Conservation (phyloP, 2,888 invertebrate species). For the Acrobasis consociella region DNA sequence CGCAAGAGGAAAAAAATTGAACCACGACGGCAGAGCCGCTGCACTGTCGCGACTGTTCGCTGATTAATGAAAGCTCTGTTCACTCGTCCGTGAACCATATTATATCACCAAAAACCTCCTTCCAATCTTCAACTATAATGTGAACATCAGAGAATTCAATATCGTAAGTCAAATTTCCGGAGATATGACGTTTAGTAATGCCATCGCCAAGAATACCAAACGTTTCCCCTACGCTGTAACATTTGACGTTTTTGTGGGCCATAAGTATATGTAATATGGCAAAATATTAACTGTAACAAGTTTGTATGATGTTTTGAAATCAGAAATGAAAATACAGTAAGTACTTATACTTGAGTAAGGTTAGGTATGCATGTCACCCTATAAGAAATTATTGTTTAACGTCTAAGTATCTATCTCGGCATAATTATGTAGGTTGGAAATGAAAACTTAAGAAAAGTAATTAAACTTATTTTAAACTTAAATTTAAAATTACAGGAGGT, state of each 20-base stretch:
- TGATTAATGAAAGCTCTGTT: slow-evolving; percentile 79
- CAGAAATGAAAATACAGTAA: neutral
- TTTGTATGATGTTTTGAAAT: slow-evolving; percentile 36
- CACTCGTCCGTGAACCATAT: slow-evolving; percentile 64
- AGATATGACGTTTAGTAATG: slow-evolving; percentile 35
- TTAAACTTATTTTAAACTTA: too few species aligned
- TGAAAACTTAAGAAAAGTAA: too few species aligned
- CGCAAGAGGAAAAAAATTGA: slow-evolving; percentile 78
- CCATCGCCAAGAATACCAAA: slow-evolving; percentile 71
- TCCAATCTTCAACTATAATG: slow-evolving; percentile 31
- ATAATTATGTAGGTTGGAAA: too few species aligned
- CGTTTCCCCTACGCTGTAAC: slow-evolving; percentile 80
- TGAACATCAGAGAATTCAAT: slow-evolving; percentile 16
- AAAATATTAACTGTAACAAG: slow-evolving; percentile 66
- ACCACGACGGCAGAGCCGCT: slow-evolving; percentile 72
- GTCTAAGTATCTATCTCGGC: too few species aligned
- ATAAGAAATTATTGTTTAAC: too few species aligned
- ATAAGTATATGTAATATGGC: slow-evolving; percentile 73
- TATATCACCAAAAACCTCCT: slow-evolving; percentile 34
- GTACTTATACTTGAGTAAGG: too few species aligned
- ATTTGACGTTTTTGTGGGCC: slow-evolving; percentile 81
- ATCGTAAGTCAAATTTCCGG: slow-evolving; percentile 18
- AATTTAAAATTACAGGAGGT: neutral
- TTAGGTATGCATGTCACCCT: too few species aligned
- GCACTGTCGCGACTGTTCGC: slow-evolving; percentile 79